Evolutionary conservation across 2,797 vertebrate species (phyloP).

Genomic region (Scomberomorus guttatus): DNA sequence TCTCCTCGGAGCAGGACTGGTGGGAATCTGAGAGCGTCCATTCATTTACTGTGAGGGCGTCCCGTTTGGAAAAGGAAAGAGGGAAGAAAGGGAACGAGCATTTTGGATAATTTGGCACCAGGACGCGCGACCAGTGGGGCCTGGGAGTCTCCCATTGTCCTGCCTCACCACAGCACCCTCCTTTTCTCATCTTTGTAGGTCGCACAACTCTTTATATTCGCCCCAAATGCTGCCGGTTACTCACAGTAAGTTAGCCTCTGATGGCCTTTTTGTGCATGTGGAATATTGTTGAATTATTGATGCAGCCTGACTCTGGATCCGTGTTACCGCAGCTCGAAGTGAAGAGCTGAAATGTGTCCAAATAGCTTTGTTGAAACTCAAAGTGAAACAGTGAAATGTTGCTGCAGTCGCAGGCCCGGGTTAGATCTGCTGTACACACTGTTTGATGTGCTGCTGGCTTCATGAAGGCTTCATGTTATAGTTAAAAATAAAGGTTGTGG

Average conservation of each 20-base stretch:
- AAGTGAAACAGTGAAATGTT: slow-evolving; percentile 37
- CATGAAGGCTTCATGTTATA: background rate
- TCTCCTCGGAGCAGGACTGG: slow-evolving; percentile 16
- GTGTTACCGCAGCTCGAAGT: background rate
- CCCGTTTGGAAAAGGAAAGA: slow-evolving; percentile 26
- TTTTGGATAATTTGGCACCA: slow-evolving; percentile 57
- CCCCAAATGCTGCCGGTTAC: background rate
- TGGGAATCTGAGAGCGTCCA: slow-evolving; percentile 47
- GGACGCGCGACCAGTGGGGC: slow-evolving; percentile 60
- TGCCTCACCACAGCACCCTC: slow-evolving; percentile 39
- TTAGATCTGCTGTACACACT: background rate
- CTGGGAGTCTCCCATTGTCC: slow-evolving; percentile 78
- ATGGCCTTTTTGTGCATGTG: slow-evolving; percentile 47
- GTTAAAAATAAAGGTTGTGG: background rate
- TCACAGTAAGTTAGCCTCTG: slow-evolving; percentile 46
- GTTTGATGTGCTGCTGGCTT: background rate
- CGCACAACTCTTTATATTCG: slow-evolving; percentile 42
- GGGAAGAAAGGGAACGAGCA: slow-evolving; percentile 16
- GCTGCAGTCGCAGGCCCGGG: slow-evolving; percentile 39
- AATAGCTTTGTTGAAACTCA: slow-evolving; percentile 15
- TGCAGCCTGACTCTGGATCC: slow-evolving; percentile 17
- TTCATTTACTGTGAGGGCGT: slow-evolving; percentile 66
- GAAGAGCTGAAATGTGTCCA: slow-evolving; percentile 6
- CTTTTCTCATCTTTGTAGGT: slow-evolving; percentile 25
- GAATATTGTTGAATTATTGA: slow-evolving; percentile 39